Base-by-base conservation (phyloP, 2,797 vertebrate species). In the Smutsia gigantea region DNA sequence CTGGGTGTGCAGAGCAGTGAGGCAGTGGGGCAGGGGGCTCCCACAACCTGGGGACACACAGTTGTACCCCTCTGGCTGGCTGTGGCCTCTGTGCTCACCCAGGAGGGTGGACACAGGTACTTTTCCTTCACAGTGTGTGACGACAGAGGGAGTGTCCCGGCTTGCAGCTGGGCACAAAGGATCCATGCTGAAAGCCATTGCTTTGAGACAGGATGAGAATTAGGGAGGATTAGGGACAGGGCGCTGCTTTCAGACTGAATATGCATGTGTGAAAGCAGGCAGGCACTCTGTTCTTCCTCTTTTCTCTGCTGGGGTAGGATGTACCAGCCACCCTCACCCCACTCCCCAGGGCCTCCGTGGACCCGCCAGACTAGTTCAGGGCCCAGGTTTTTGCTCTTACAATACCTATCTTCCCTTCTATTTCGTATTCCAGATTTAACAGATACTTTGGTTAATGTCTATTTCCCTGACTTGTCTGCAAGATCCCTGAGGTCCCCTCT, bases 51-150 rank as follows among this genome's bases (percentile, higher is more conserved):
- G 55, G 34, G 46, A 57, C 4, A 14, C 5, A 1, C 0, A 0
- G 27, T 3, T 18, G 42, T 10, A 21, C 25, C 61, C 21, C 46
- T 17, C 31, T 31, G 31, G 27, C 49, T 23, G 27, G 2, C 25
- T 2, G 15, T 21, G 46, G 19, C 25, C 74, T 57, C 71, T 8
- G 34, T 15, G 37, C 49, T 25, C 0, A 0, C 1, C 42, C 10
- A 29, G 55, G 14, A 5, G 27, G 4, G 25, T 17, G 0, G 0
- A 8, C 1, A 3, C 17, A 0, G 21, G 18, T 0, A 4, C 21
- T 46, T 74, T 49, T 23, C 63, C 39, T 64, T 55, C 39, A 12
- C 31, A 4, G 87, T 0, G 2, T 51, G 81, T 23, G 27, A 69
- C 49, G 11, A 71, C 25, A 4, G 29, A 10, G 34, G 1, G 64